Evolutionary conservation across 2,113 vertebrate species (phyloP), one percentile per base, ranked within the genome.

Genomic region (Pipa parva): DNA sequence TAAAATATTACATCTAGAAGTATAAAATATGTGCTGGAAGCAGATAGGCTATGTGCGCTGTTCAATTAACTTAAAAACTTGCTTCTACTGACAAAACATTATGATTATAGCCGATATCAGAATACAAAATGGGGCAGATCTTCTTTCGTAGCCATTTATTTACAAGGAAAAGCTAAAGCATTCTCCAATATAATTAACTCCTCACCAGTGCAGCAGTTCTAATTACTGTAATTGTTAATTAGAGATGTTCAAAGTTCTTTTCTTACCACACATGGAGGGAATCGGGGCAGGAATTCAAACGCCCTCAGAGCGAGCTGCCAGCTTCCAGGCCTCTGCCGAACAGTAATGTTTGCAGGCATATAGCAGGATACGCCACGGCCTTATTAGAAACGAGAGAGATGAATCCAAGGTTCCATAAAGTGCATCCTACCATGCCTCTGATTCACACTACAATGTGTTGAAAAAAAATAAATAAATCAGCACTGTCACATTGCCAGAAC

Each of bases 191-290:
- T 70, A 70, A 70, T 70, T 70, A 70, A 42, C 48, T 54, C 58
- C 58, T 54, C 66, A 61, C 57, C 66, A 61, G 29, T 70, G 57
- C 66, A 52, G 66, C 48, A 48, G 33, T 52, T 60, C 66, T 70
- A 70, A 70, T 70, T 70, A 70, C 33, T 61, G 33, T 70, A 70
- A 70, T 70, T 70, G 58, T 61, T 69, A 60, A 61, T 70, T 70
- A 70, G 66, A 58, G 66, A 61, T 70, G 48, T 59, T 70, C 58
- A 52, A 42, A 61, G 66, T 54, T 70, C 66, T 61, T 67, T 61
- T 52, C 66, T 60, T 61, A 45, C 66, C 66, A 61, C 66, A 70
- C 58, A 61, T 20, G 51, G 66, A 61, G 66, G 48, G 57, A 61
- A 70, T 61, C 33, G 31, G 66, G 66, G 66, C 66, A 61, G 57